Evolutionary conservation across 2,888 invertebrate species (phyloP).

Genomic region (Thysanoteuthis rhombus): DNA sequence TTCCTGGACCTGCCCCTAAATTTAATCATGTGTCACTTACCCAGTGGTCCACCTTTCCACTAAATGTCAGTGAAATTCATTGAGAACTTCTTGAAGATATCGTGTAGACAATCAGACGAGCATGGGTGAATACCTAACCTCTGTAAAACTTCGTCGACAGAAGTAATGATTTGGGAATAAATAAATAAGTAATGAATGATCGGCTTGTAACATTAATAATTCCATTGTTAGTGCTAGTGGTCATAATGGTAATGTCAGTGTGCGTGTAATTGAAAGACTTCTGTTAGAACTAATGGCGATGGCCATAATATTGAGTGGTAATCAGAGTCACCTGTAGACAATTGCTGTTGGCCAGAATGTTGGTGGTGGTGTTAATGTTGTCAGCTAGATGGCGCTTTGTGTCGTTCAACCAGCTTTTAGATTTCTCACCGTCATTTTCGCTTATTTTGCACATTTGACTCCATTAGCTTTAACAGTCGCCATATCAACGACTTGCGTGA

Average conservation of each 20-base stretch:
- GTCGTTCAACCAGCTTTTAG: not conserved
- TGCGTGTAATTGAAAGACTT: not conserved
- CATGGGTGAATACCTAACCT: no score
- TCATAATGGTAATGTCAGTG: not conserved
- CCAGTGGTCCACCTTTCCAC: no score
- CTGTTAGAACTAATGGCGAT: not conserved
- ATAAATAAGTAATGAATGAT: not conserved
- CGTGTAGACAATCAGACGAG: no score
- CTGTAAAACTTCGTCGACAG: no score
- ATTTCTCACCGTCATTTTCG: not conserved
- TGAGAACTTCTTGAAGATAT: no score
- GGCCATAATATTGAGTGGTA: not conserved
- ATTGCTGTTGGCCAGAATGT: not conserved
- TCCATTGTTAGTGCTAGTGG: not conserved
- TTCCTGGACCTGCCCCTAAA: no score
- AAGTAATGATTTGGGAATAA: not conserved
- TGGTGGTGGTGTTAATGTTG: not conserved
- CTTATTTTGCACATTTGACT: not conserved
- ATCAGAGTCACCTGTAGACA: not conserved
- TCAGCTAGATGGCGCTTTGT: not conserved
- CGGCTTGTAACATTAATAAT: not conserved
- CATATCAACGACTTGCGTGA: no score
- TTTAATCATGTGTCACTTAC: no score
- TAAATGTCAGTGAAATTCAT: no score
- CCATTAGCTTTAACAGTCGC: not conserved